phyloP scores from a whole-genome alignment of 2,113 vertebrate genomes.

The Oplegnathus fasciatus region DNA sequence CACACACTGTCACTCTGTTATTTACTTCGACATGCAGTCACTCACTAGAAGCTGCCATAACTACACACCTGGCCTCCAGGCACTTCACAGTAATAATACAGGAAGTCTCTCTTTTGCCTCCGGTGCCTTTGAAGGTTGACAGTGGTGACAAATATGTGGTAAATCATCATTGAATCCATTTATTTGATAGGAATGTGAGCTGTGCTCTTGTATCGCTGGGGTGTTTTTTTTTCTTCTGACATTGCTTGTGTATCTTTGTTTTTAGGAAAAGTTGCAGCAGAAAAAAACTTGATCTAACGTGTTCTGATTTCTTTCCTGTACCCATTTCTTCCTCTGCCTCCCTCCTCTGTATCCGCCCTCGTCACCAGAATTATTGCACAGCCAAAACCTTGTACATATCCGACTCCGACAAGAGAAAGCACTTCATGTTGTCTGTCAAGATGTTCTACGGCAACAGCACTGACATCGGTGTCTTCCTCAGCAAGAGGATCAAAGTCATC shows the following conservation, averaged over 20 bases:
- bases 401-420: slow-evolving; percentile 99
- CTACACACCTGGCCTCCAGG: not conserved
- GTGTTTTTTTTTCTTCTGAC: too few species aligned
- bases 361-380: slow-evolving; percentile 98
- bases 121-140: not conserved
- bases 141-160: not conserved
- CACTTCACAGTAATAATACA: not conserved
- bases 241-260: not conserved
- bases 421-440: slow-evolving; percentile 99
- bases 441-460: slow-evolving; percentile 99
- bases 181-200: not conserved
- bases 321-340: slow-evolving; percentile 27
- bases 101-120: not conserved
- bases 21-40: not conserved
- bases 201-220: not conserved
- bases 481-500: slow-evolving; percentile 99
- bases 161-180: not conserved
- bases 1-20: not conserved
- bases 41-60: not conserved
- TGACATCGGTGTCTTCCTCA: slow-evolving; percentile 99
- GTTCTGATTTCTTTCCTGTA: not conserved
- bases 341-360: not conserved
- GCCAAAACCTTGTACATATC: slow-evolving; percentile 99
- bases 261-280: not conserved
- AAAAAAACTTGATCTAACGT: not conserved